These are phyloP conservation scores for Heliothis peltigera DNA, from an alignment of 2,888 invertebrate species.

Conservation along the genomic window DNA sequence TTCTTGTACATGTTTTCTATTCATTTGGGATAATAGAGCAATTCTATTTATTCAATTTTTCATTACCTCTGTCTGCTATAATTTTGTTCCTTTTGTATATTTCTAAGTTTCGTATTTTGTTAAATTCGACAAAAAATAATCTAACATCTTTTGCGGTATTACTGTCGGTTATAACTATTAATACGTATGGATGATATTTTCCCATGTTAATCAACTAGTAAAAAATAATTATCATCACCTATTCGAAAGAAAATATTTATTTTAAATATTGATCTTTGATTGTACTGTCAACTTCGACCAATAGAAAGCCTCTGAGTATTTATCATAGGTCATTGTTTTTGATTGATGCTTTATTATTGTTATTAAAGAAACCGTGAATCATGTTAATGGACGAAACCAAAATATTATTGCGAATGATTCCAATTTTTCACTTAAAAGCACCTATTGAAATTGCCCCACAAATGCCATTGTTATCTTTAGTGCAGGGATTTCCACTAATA, in stretches of 20 bases:
- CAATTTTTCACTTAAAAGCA: background rate
- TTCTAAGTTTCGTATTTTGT: too few species aligned
- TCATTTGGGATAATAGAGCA: too few species aligned
- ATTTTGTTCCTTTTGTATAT: too few species aligned
- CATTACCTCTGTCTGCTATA: too few species aligned
- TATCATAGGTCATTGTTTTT: background rate
- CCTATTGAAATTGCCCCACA: conserved; percentile 20
- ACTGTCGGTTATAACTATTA: background rate
- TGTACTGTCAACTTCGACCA: background rate
- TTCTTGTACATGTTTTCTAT: background rate
- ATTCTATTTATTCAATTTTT: too few species aligned
- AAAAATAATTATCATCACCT: too few species aligned
- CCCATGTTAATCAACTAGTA: too few species aligned
- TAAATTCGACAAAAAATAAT: background rate
- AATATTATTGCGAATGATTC: background rate
- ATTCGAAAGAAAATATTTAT: background rate
- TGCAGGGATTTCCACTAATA: conserved; percentile 58
- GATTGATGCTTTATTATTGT: background rate
- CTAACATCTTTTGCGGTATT: background rate
- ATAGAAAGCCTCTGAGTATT: conserved; percentile 5
- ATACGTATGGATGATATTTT: background rate
- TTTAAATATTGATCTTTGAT: background rate
- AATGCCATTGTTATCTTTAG: conserved; percentile 45
- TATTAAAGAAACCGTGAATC: background rate
- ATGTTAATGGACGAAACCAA: background rate